These are phyloP conservation scores for Caenorhabditis drosophilae DNA, from an alignment of 2,888 invertebrate genomes.

Conservation along the genomic window DNA sequence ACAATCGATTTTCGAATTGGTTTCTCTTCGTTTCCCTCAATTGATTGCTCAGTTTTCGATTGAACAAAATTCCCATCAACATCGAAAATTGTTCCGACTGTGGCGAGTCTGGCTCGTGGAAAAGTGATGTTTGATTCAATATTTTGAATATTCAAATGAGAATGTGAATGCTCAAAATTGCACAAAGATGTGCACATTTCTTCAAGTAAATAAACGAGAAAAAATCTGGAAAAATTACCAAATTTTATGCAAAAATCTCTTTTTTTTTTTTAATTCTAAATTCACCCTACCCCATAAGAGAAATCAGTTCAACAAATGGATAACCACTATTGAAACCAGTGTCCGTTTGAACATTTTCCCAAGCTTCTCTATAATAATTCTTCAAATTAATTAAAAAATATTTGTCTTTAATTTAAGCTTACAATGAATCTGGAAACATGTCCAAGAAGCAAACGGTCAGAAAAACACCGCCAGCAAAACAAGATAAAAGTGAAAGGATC, in stretches of 20 bases:
- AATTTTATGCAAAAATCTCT: too few species aligned
- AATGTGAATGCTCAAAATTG: slow-evolving; percentile 27
- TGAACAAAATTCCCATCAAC: slow-evolving; percentile 31
- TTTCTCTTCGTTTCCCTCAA: slow-evolving; percentile 33
- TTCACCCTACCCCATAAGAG: slow-evolving; percentile 8
- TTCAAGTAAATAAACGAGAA: slow-evolving; percentile 61
- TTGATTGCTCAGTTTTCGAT: slow-evolving; percentile 20
- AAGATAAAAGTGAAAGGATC: slow-evolving; percentile 53
- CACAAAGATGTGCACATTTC: slow-evolving; percentile 50
- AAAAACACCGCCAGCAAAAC: slow-evolving; percentile 61
- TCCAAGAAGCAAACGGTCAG: slow-evolving; percentile 61
- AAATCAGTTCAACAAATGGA: slow-evolving; percentile 46
- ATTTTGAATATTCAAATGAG: slow-evolving; percentile 18
- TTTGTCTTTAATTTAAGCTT: slow-evolving; percentile 6
- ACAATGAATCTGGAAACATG: slow-evolving; percentile 57
- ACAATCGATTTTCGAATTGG: slow-evolving; percentile 36
- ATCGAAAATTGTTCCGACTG: slow-evolving; percentile 37
- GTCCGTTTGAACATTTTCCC: slow-evolving; percentile 26
- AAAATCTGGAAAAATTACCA: slow-evolving; percentile 45
- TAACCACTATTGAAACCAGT: slow-evolving; percentile 36
- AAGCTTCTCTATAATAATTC: slow-evolving; percentile 41
- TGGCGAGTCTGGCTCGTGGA: slow-evolving; percentile 29
- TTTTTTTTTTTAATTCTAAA: not conserved
- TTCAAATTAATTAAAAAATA: not conserved
- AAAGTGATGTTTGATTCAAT: slow-evolving; percentile 38